These are phyloP conservation scores for Aphidius colemani DNA, from an alignment of 2,888 invertebrate species.

Conservation along the genomic window DNA sequence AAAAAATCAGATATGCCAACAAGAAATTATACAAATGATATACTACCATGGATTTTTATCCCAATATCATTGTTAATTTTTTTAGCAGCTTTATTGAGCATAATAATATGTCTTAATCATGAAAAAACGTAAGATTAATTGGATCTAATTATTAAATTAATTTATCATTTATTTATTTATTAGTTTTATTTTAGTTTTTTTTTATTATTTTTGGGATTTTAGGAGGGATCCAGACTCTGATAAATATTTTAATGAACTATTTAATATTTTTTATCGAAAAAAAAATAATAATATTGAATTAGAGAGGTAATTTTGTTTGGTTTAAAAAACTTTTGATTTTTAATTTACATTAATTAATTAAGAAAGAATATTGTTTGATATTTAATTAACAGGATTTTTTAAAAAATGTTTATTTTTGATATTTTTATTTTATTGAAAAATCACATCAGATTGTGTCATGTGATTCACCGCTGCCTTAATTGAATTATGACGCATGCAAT, in stretches of 20 bases:
- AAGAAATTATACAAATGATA: constrained; percentile 72
- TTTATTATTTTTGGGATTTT: constrained; percentile 22
- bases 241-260: constrained; percentile 52
- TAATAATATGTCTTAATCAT: constrained; percentile 76
- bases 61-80: constrained; percentile 72
- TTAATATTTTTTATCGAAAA: constrained; percentile 43
- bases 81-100: constrained; percentile 70
- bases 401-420: no score
- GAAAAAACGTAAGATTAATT: constrained; percentile 74
- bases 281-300: constrained; percentile 26
- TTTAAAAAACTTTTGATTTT: constrained; percentile 15
- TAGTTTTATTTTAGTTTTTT: constrained; percentile 23
- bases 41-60: constrained; percentile 72
- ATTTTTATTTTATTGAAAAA: no score
- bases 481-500: no score
- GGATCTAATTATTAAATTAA: not conserved
- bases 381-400: no score
- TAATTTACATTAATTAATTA: no score
- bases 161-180: not conserved
- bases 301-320: constrained; percentile 12
- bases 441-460: no score
- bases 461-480: no score
- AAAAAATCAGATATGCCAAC: constrained; percentile 67
- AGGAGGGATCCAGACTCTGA: constrained; percentile 53
- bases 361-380: no score